phyloP scores from a whole-genome alignment of 2,797 vertebrate genomes.

The Tapirus indicus region DNA sequence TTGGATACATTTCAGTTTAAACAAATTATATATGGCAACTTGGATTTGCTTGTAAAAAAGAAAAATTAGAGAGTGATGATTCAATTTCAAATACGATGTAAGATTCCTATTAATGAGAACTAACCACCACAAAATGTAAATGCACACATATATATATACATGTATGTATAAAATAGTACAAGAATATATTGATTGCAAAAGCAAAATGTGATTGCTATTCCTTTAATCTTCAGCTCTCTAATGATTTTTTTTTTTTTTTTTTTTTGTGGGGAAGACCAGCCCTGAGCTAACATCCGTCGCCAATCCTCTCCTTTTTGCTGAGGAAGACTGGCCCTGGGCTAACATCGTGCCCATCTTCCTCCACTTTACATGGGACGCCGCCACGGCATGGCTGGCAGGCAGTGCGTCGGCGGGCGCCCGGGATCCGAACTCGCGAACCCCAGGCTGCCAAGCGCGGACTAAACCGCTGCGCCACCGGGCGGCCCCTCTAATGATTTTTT shows the following conservation, averaged over 20 bases:
- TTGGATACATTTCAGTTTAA: conserved; percentile 25
- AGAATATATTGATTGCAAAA: background rate
- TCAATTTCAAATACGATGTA: background rate
- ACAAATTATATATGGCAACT: background rate
- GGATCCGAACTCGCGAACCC: too few species aligned
- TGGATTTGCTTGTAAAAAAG: background rate
- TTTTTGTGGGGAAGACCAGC: too few species aligned
- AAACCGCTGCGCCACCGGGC: too few species aligned
- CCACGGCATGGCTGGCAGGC: too few species aligned
- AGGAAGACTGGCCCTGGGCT: too few species aligned
- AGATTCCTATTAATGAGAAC: background rate
- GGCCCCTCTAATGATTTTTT: background rate
- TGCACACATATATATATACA: background rate
- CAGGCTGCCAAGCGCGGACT: too few species aligned
- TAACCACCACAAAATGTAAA: background rate
- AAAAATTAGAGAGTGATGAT: background rate
- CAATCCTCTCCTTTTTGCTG: too few species aligned
- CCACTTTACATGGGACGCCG: too few species aligned
- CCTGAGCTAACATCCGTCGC: too few species aligned
- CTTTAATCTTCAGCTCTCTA: background rate
- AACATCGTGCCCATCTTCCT: too few species aligned
- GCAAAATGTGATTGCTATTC: background rate
- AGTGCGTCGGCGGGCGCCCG: too few species aligned
- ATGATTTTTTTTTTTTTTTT: background rate
- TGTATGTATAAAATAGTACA: background rate